These are phyloP conservation scores for Bradypus variegatus DNA, from an alignment of 2,797 vertebrate genomes.

Conservation along the genomic window DNA sequence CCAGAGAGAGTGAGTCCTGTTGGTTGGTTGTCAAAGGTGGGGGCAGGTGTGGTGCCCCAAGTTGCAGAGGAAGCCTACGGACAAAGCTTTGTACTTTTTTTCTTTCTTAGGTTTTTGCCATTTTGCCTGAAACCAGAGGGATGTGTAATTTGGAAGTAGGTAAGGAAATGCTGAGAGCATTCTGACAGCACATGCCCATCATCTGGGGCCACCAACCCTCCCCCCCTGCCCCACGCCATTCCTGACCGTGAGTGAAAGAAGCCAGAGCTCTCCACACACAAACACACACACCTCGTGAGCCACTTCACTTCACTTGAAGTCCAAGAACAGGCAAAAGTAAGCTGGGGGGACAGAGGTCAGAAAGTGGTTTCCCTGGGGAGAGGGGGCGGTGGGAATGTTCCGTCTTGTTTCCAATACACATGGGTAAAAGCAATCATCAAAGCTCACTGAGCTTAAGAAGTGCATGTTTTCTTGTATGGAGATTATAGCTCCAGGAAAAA, in stretches of 20 bases:
- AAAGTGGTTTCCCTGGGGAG: not conserved
- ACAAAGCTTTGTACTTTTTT: not conserved
- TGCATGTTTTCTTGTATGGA: not conserved
- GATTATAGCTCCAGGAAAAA: not conserved
- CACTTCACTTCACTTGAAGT: no score
- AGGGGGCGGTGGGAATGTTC: not conserved
- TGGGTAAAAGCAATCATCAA: not conserved
- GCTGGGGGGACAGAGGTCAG: not conserved
- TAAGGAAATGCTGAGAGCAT: not conserved
- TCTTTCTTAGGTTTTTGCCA: not conserved
- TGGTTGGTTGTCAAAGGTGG: not conserved
- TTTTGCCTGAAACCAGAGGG: not conserved
- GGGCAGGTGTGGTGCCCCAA: not conserved
- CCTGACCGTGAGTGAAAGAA: not conserved
- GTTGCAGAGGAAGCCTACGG: not conserved
- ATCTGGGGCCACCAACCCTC: not conserved
- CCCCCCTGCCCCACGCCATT: no score
- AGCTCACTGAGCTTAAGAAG: not conserved
- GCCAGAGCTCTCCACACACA: not conserved
- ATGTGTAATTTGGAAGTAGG: not conserved
- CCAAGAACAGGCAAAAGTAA: not conserved
- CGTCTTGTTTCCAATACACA: not conserved
- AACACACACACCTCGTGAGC: no score
- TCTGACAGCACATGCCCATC: not conserved
- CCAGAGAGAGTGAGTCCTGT: no score